Conservation (phyloP, 1,140 invertebrate genomes). For the Aphelenchoides fujianensis region DNA sequence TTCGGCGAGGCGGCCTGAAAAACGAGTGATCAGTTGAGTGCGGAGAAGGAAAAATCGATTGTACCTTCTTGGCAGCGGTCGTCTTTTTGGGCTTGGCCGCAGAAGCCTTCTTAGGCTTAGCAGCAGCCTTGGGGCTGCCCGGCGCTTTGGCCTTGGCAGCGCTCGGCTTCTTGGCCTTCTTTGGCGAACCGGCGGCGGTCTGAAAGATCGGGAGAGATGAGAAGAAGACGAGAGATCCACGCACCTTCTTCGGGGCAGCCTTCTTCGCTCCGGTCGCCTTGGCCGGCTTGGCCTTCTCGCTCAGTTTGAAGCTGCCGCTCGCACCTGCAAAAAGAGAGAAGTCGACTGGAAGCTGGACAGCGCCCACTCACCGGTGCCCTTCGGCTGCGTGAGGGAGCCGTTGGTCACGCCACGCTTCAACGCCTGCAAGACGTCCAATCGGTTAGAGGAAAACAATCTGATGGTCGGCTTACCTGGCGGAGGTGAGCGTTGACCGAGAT, state of each 20-base stretch:
- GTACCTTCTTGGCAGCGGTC: constrained; percentile 38
- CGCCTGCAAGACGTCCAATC: no score
- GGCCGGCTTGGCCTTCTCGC: constrained; percentile 38
- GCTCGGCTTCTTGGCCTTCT: constrained; percentile 48
- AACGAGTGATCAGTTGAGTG: no score
- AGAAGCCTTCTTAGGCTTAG: no score
- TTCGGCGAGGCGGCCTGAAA: constrained; percentile 30
- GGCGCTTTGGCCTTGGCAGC: constrained; percentile 26
- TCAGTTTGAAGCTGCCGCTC: constrained; percentile 63
- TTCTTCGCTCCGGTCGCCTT: constrained; percentile 31
- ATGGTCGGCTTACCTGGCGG: no score
- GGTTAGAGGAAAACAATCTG: no score
- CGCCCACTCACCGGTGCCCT: constrained; percentile 62
- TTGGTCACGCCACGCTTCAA: constrained; percentile 55
- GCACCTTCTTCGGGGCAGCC: no score
- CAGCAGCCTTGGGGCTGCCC: constrained; percentile 3
- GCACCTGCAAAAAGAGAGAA: constrained; percentile 50
- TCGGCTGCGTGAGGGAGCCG: constrained; percentile 60
- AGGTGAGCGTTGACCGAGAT: constrained; percentile 55
- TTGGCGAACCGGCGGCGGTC: constrained; percentile 28
- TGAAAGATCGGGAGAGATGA: no score
- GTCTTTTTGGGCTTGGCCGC: constrained; percentile 40
- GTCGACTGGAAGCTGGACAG: background rate
- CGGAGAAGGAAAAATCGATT: no score
- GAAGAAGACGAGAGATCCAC: constrained; percentile 1